Evolutionary conservation across 2,113 vertebrate species (phyloP), one percentile per base, ranked within the genome.

Genomic region (Procavia capensis): DNA sequence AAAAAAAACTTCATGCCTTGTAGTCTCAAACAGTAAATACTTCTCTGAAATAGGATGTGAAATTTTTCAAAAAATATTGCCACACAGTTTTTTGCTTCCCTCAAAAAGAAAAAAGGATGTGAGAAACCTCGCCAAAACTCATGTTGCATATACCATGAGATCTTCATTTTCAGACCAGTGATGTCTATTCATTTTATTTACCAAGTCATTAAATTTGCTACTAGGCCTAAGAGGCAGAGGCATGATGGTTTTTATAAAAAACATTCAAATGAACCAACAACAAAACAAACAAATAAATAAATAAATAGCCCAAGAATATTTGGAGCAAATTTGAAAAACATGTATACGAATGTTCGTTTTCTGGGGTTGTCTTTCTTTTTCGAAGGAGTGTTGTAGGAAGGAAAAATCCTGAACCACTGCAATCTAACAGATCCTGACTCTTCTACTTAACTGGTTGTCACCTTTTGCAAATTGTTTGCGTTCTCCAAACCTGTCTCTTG

Each of bases 11-110:
- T 82, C 68, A 92, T 36, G 24, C 36, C 36, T 54, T 85, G 10
- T 68, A 43, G 13, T 43, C 64, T 76, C 47, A 90, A 72, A 93
- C 54, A 82, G 84, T 59, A 87, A 96, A 95, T 50, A 1, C 43
- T 92, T 85, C 45, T 95, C 87, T 90, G 90, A 97, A 97, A 97
- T 88, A 92, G 97, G 94, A 97, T 96, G 88, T 97, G 96, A 97
- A 97, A 96, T 27, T 72, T 81, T 96, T 95, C 66, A 93, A 96
- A 93, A 13, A 31, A 88, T 85, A 93, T 97, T 95, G 88, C 92
- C 66, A 97, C 90, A 97, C 54, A n/a, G 4, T 29, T 68, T 70
- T 84, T 47, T 82, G 93, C 25, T 91, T 36, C 7, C 17, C 80
- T 84, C 66, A 61, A 92, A 96, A 87, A 85, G n/a, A 78, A 95